Evolutionary conservation across 2,113 vertebrate species (phyloP), one percentile per base, ranked within the genome.

Genomic region (Chrysochloris asiatica): DNA sequence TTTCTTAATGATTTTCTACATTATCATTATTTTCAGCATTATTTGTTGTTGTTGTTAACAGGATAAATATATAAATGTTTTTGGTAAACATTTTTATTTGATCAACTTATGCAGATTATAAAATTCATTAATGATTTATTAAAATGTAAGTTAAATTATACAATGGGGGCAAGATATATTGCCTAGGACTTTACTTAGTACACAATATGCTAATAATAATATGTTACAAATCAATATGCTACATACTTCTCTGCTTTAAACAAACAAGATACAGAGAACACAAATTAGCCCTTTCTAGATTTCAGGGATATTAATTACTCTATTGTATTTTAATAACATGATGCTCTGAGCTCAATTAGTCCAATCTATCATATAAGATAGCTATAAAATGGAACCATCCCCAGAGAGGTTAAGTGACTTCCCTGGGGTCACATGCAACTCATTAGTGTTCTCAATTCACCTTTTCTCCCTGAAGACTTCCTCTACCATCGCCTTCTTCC

Each of bases 391-490:
- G 30, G 54, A 81, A 71, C 82, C 61, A 63, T 93, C 90, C 75
- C 88, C 28, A 63, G 84, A 71, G 92, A 92, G 48, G 43, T 81
- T 38, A 86, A 63, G 61, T 82, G 69, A 63, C 92, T 89, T 96
- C 88, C n/a, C 85, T 16, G 54, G 94, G 22, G 84, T 93, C 89
- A 83, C 41, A 30, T 28, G 36, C 24, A 82, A 45, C 85, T 95
- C 91, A 93, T 93, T 93, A 95, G 48, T 59, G 48, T 76, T 81
- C 80, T 81, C 59, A 17, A n/a, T 13, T 89, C 26, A 88, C 73
- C 81, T 83, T n/a, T 93, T 92, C 36, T 92, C 92, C 92, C 72
- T 73, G 8, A 87, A 92, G 89, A 89, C 38, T 82, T 92, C 61
- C 73, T 95, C 78, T 30, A 83, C 61, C 43, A 41, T 77, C 67